These are phyloP conservation scores for Clarias laeviceps DNA, from an alignment of 2,797 vertebrate species.

Conservation along the genomic window DNA sequence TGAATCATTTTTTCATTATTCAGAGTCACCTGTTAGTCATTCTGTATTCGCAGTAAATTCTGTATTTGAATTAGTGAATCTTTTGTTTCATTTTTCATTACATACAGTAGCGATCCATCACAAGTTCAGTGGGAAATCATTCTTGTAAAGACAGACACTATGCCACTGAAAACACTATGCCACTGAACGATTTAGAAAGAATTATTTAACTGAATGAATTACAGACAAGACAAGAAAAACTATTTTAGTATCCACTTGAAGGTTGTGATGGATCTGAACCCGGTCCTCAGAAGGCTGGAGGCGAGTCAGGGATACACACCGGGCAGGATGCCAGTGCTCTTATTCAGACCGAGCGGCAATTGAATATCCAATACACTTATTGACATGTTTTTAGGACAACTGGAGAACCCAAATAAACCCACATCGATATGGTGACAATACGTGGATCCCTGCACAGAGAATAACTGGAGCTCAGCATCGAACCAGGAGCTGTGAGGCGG, in stretches of 20 bases:
- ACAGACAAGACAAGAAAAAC: neutral
- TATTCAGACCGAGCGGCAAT: neutral
- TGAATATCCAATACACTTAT: neutral
- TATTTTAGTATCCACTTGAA: neutral
- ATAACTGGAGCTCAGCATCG: constrained; percentile 3
- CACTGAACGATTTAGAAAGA: neutral
- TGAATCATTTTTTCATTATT: neutral
- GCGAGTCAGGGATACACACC: neutral
- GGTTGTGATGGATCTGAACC: neutral
- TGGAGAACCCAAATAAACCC: neutral
- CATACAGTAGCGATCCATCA: neutral
- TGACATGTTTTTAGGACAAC: neutral
- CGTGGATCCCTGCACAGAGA: neutral
- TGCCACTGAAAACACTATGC: neutral
- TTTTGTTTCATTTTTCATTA: neutral
- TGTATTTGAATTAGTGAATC: neutral
- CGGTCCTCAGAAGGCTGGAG: neutral
- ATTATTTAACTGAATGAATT: neutral
- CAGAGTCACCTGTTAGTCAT: neutral
- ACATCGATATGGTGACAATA: neutral
- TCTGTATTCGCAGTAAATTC: neutral
- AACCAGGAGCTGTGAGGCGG: neutral
- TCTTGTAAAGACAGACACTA: neutral
- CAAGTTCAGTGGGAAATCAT: neutral
- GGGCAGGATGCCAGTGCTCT: neutral